phyloP scores from a whole-genome alignment of 2,888 invertebrate species.

The Cheilosia variabilis region DNA sequence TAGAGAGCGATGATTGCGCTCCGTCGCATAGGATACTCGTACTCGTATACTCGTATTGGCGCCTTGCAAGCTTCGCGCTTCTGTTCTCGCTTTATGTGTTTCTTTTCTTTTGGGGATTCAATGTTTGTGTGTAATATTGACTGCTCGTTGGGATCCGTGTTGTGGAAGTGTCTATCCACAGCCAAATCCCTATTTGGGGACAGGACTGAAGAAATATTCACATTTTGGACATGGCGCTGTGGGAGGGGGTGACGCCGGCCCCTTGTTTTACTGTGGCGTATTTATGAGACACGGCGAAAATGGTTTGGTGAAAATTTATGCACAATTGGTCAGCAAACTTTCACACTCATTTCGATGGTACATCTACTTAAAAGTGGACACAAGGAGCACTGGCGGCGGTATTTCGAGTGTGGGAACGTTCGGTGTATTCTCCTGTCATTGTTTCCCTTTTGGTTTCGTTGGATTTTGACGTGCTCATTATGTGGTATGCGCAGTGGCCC shows the following conservation, averaged over 20 bases:
- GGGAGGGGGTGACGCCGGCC: conserved; percentile 9
- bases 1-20: conserved; percentile 34
- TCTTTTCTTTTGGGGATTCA: conserved; percentile 31
- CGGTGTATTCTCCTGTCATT: conserved; percentile 69
- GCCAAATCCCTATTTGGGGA: conserved; percentile 70
- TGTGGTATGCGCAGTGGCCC: conserved; percentile 45
- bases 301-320: conserved; percentile 74
- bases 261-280: conserved; percentile 22
- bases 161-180: conserved; percentile 32
- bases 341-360: conserved; percentile 61
- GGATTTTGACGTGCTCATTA: conserved; percentile 70
- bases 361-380: conserved; percentile 46
- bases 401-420: conserved; percentile 65
- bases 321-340: conserved; percentile 75
- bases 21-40: not conserved
- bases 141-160: conserved; percentile 42
- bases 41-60: conserved; percentile 33
- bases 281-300: conserved; percentile 62
- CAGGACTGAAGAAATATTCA: conserved; percentile 32
- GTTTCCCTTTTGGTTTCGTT: conserved; percentile 71
- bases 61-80: conserved; percentile 47
- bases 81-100: conserved; percentile 46
- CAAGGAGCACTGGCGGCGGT: not conserved
- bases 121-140: conserved; percentile 37
- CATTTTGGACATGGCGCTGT: conserved; percentile 20